Base-by-base conservation (phyloP, 2,888 invertebrate genomes). In the Trachelus iudaicus region DNA sequence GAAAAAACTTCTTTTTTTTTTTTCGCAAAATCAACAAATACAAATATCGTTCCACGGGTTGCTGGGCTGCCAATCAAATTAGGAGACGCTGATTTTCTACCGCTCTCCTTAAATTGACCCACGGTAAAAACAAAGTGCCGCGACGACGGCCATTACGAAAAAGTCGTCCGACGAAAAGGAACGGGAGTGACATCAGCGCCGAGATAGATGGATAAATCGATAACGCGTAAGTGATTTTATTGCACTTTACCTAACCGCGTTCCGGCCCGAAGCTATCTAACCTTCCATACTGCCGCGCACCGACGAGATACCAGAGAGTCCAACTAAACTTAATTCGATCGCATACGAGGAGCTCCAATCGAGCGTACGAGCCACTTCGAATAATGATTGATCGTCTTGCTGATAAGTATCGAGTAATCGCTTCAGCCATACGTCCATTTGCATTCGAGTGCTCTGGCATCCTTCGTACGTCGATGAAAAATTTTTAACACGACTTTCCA, bases 391-490 rank as follows among this genome's bases (percentile, higher is more conserved):
- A 56, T 56, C 23, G 23, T 23, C 56, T 23, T 56, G 23, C 56
- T 75, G 81, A 83, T 80, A 82, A 83, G 78, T 77, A 83, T 85
- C 80, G 77, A 79, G 83, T 81, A 81, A 84, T 80, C 77, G 76
- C 79, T 30, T 68, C 31, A 69, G 37, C 75, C 77, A 71, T 76
- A 79, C 76, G 78, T 82, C 82, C 81, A 82, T 82, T 82, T 56
- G 56, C 56, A 56, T 56, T 56, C 23, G 56, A 56, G 23, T 56
- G 56, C 23, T 23, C 23, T 56, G 2, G 56, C 23, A 56, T 56
- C 56, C 23, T 56, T 56, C 23, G 56, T 40, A 4, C 13, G 15
- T 23, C 9, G 9, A 9, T 0, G 56, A 56, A 56, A 56, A 56
- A 56, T 9, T 23, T 23, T 56, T 23, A 23, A 56, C 56, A 56